Evolutionary conservation across 2,797 vertebrate genomes (phyloP).

Genomic region (Pipistrellus pygmaeus): DNA sequence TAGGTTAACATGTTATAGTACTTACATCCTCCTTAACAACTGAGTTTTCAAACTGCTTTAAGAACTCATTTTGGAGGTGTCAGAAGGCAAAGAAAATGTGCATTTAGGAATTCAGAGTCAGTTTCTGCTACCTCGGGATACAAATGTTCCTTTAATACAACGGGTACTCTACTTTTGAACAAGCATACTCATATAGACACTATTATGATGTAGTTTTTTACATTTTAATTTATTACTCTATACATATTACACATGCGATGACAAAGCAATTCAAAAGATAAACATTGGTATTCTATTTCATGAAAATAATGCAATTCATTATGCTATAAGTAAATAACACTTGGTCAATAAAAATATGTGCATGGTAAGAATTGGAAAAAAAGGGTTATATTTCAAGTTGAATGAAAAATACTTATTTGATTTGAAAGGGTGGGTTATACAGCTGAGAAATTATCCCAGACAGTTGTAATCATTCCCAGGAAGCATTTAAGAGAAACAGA

Average conservation of each 20-base stretch:
- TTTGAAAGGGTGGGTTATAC: not conserved
- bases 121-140: not conserved
- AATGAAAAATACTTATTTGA: not conserved
- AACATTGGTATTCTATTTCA: not conserved
- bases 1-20: not conserved
- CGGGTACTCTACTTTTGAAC: not conserved
- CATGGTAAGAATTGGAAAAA: not conserved
- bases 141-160: not conserved
- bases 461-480: not conserved
- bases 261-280: not conserved
- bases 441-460: not conserved
- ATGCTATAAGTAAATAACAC: not conserved
- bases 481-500: not conserved
- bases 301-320: not conserved
- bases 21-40: not conserved
- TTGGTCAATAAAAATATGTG: conserved; percentile 7
- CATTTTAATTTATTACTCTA: not conserved
- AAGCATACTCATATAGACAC: not conserved
- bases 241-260: not conserved
- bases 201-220: not conserved
- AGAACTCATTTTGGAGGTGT: not conserved
- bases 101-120: not conserved
- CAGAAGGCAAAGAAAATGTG: not conserved
- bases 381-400: not conserved
- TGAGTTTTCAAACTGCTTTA: not conserved